phyloP scores from a whole-genome alignment of 2,888 invertebrate genomes.

The Ichneumoninae sp. region DNA sequence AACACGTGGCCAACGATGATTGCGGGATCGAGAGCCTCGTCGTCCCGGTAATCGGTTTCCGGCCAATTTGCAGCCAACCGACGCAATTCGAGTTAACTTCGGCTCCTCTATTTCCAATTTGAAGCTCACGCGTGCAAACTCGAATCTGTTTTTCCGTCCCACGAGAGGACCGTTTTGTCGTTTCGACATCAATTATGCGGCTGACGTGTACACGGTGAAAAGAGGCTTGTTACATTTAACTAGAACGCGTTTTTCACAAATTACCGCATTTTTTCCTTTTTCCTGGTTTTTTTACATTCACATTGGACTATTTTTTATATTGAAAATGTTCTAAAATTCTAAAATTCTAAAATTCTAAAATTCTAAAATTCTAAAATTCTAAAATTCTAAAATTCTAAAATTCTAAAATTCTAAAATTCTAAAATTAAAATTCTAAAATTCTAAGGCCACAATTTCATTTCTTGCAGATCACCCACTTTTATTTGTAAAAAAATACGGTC shows the following conservation, averaged over 20 bases:
- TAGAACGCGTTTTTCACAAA: neutral
- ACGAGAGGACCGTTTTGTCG: neutral
- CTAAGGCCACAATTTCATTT: too few relatives aligned
- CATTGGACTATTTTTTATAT: neutral
- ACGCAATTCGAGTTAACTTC: constrained; percentile 7
- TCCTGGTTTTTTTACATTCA: too few relatives aligned
- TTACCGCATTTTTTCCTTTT: too few relatives aligned
- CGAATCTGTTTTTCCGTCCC: neutral
- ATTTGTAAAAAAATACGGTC: too few relatives aligned
- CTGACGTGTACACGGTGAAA: neutral
- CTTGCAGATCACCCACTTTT: too few relatives aligned
- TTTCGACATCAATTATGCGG: neutral
- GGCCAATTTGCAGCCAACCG: constrained; percentile 7
- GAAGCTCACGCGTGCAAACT: neutral
- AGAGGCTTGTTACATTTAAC: neutral
- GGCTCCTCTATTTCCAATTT: constrained; percentile 4
- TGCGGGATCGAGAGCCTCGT: neutral
- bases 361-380: too few relatives aligned
- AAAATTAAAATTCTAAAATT: too few relatives aligned
- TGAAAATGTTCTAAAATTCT: neutral
- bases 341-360: too few relatives aligned
- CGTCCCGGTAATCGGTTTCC: constrained; percentile 11
- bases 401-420: too few relatives aligned
- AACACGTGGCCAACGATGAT: constrained; percentile 10
- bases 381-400: too few relatives aligned